Conservation (phyloP, 1,140 invertebrate genomes). For the Pachypeltis micranthus region DNA sequence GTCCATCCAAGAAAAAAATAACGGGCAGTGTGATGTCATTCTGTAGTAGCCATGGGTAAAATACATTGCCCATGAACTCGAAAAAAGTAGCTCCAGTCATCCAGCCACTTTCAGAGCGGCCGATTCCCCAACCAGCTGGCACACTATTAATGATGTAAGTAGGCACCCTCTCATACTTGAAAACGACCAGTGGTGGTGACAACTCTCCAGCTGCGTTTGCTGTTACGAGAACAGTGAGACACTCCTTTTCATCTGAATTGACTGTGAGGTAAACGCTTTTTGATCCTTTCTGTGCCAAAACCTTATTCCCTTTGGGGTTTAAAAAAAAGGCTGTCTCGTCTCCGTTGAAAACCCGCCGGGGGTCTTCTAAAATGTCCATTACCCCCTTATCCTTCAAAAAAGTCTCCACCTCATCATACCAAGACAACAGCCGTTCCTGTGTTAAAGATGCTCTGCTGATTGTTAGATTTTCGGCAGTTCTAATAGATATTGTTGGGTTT, state of each 20-base stretch:
- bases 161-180: slow-evolving; percentile 27
- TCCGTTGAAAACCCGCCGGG: slow-evolving; percentile 22
- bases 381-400: slow-evolving; percentile 24
- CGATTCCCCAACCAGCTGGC: slow-evolving; percentile 31
- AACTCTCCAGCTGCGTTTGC: slow-evolving; percentile 15
- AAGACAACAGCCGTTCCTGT: slow-evolving; percentile 28
- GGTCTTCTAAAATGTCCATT: slow-evolving; percentile 23
- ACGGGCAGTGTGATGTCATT: slow-evolving; percentile 28
- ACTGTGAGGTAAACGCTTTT: slow-evolving; percentile 14
- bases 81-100: not conserved
- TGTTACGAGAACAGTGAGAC: slow-evolving; percentile 18
- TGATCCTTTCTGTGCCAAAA: slow-evolving; percentile 12
- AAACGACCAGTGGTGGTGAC: slow-evolving; percentile 20
- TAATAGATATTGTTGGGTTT: slow-evolving; percentile 20
- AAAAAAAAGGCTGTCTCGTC: slow-evolving; percentile 25
- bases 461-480: slow-evolving; percentile 28
- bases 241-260: slow-evolving; percentile 17
- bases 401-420: slow-evolving; percentile 28
- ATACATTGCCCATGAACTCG: slow-evolving; percentile 15
- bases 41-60: slow-evolving; percentile 22
- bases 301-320: slow-evolving; percentile 16
- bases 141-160: slow-evolving; percentile 26
- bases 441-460: slow-evolving; percentile 24
- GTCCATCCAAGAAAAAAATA: slow-evolving; percentile 36
- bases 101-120: slow-evolving; percentile 26